Percentiles rank a stretch among this genome's conserved stretches.
Evolutionary conservation across 2,113 vertebrate genomes (phyloP).

Genomic region (Nannospalax galili): DNA sequence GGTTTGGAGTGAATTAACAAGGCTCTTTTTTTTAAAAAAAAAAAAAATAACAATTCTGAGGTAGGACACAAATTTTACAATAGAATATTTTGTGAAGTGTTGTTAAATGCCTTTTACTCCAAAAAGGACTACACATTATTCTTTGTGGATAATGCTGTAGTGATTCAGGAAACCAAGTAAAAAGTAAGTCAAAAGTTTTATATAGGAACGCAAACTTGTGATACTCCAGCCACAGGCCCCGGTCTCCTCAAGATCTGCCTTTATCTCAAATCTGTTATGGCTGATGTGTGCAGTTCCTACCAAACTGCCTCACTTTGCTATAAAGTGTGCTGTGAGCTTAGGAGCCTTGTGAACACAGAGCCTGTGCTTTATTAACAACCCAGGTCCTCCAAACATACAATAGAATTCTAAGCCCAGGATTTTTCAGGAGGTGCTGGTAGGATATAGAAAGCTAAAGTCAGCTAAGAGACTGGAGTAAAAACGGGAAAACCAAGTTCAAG

Average conservation of each 20-base stretch:
- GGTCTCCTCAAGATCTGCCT: background rate
- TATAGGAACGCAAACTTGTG: background rate
- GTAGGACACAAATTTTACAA: slow-evolving; percentile 72
- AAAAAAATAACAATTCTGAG: slow-evolving; percentile 76
- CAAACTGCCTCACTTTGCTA: background rate
- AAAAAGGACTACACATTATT: slow-evolving; percentile 40
- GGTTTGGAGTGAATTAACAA: slow-evolving; percentile 87
- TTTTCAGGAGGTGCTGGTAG: background rate
- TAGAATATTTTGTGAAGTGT: slow-evolving; percentile 76
- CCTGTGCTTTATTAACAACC: too few relatives aligned
- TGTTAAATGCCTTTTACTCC: slow-evolving; percentile 59
- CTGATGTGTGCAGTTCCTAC: background rate
- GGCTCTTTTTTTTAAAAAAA: slow-evolving; percentile 72
- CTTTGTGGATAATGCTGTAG: slow-evolving; percentile 27
- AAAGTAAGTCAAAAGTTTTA: background rate
- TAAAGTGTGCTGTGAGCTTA: background rate
- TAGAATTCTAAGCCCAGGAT: background rate
- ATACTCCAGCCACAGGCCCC: background rate
- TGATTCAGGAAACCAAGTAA: slow-evolving; percentile 47
- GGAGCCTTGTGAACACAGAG: background rate
- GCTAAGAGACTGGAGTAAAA: background rate
- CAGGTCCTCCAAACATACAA: background rate
- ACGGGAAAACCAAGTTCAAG: background rate
- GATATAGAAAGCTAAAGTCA: background rate
- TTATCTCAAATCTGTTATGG: background rate